Percentiles rank a stretch among this genome's conserved stretches.
These are phyloP conservation scores for Ochropleura leucogaster DNA, from an alignment of 2,888 invertebrate species.

Conservation along the genomic window DNA sequence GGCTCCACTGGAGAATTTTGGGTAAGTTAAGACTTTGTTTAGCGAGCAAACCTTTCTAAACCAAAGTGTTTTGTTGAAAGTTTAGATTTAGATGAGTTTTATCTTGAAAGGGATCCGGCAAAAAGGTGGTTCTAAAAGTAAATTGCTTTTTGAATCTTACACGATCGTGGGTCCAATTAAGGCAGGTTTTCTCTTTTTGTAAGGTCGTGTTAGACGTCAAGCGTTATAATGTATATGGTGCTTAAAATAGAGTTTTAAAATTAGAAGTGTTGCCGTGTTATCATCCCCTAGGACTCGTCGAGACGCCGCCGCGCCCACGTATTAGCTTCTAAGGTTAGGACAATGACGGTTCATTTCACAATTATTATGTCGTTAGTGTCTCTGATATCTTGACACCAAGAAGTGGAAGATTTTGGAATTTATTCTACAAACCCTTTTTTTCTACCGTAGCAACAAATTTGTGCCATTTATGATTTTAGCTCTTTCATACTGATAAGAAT, in stretches of 20 bases:
- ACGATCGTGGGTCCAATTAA: slow-evolving; percentile 15
- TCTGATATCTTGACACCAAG: slow-evolving; percentile 38
- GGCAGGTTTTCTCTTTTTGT: slow-evolving; percentile 5
- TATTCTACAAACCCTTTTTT: background rate
- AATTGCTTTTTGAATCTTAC: slow-evolving; percentile 28
- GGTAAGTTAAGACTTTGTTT: slow-evolving; percentile 15
- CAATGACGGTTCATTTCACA: slow-evolving; percentile 60
- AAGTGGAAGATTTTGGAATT: background rate
- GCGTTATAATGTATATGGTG: slow-evolving; percentile 20
- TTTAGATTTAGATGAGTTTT: slow-evolving; percentile 30
- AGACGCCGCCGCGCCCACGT: slow-evolving; percentile 61
- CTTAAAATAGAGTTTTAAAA: slow-evolving; percentile 47
- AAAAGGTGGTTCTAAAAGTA: slow-evolving; percentile 13
- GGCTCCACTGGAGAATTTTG: slow-evolving; percentile 26
- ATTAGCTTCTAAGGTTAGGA: slow-evolving; percentile 23
- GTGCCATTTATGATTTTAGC: background rate
- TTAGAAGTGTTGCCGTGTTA: slow-evolving; percentile 40
- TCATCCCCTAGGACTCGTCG: slow-evolving; percentile 28
- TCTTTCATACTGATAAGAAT: background rate
- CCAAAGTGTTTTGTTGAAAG: slow-evolving; percentile 15
- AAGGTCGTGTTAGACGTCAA: slow-evolving; percentile 35
- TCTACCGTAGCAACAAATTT: background rate
- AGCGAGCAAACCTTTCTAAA: slow-evolving; percentile 13
- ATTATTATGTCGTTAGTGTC: slow-evolving; percentile 43
- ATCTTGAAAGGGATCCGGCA: slow-evolving; percentile 13